Evolutionary conservation across 2,113 vertebrate genomes (phyloP), one percentile per base, ranked within the genome.

Genomic region (Epinephelus moara): DNA sequence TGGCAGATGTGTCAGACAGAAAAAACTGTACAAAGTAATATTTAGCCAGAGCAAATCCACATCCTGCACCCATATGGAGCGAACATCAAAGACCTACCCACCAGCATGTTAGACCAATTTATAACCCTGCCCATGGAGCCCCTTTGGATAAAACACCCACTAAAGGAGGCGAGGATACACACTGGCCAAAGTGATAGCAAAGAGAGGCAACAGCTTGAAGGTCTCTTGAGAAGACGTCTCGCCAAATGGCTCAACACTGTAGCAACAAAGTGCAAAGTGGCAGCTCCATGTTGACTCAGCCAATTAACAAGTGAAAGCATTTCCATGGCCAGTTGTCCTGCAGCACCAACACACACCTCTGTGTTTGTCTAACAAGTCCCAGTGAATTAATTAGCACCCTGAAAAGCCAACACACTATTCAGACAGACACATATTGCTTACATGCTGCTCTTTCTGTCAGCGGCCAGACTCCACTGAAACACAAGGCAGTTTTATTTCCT

Each of bases 31-130:
- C 78, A 78, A 75, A 84, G 86, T 87, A 73, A 90, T 81, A 83
- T 93, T 93, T 86, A 90, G 81, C 80, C 80, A 7, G 61, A 87
- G 82, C 82, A 88, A 91, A 93, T 93, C 90, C 91, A 93, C 93
- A 94, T 93, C 91, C 90, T 90, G 88, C 78, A 80, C 81, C 88
- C 94, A 94, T 93, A 91, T 95, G 94, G 89, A 81, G 53, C 2
- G 2, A 60, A 89, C 88, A 85, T 93, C 93, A 94, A 93, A 95
- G 91, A 72, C 23, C 63, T 9, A 19, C 76, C 77, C 75, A 81
- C 42, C 63, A 81, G 85, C 91, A 89, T 72, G 84, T 76, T 72
- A 68, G 81, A 84, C 60, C 76, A 64, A 74, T 78, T 87, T 87
- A 82, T 62, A 83, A 74, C 84, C 80, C 70, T 18, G 47, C 76